Evolutionary conservation across 2,888 invertebrate genomes (phyloP), one percentile per base, ranked within the genome.

Genomic region (Drosophila engyochracea): DNA sequence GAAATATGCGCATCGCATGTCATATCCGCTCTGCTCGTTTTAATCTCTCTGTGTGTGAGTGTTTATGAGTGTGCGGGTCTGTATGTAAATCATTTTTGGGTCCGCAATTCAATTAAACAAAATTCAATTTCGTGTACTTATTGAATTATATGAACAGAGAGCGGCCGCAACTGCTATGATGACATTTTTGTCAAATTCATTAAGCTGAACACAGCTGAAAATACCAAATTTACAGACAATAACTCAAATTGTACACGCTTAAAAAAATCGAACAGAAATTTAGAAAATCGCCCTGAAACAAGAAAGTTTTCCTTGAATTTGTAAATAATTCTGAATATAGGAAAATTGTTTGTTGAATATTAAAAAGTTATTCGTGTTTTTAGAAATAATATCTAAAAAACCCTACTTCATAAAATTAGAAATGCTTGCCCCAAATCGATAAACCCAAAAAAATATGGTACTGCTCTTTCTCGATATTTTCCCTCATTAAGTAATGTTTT

Each of bases 1-100:
- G 77, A 88, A 81, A 76, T 87, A 80, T 80, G 85, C 70, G 70
- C 70, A 75, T 68, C 76, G 78, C 85, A 69, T 78, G 78, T 79
- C n/a, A 76, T 71, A 85, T 79, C 74, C 79, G 47, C 47, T 71
- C 44, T 25, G 72, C 55, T 55, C 47, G 53, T 55, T 76, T 81
- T 66, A 72, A 72, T 65, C 80, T 51, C 6, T 12, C 0, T 30
- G 6, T 35, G 30, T 6, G 37, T 33, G 14, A 12, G 22, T 28
- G 12, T 60, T 12, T 39, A 30, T 39, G 49, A 44, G 52, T 55
- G 51, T 58, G 41, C 49, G 47, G 31, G 49, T 30, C 30, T 30
- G 41, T 55, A 47, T 52, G 49, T 55, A 52, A 58, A 57, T 37
- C 66, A 55, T 41, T 61, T 66, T 72, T 70, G 41, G 14, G 54